Conservation (phyloP, 2,113 vertebrate genomes). For the Damaliscus lunatus region DNA sequence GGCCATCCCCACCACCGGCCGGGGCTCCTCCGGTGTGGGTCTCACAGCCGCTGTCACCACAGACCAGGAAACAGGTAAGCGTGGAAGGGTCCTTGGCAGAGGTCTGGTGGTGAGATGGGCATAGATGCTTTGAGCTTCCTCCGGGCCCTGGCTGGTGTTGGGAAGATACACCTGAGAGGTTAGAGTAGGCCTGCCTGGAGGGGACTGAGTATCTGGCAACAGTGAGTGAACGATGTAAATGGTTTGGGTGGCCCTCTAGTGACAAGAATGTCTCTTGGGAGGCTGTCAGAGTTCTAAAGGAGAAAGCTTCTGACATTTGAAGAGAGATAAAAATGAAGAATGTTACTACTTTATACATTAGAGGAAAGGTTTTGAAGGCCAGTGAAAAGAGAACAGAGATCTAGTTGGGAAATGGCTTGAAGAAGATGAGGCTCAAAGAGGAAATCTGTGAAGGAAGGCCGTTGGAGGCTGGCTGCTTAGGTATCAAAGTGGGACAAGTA, state of each 20-base stretch:
- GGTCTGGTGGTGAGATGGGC: not conserved
- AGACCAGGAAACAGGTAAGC: constrained; percentile 94
- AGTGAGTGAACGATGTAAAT: not conserved
- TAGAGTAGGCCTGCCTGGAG: not conserved
- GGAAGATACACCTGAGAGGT: not conserved
- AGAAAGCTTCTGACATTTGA: not conserved
- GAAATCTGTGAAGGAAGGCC: not conserved
- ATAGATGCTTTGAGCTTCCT: not conserved
- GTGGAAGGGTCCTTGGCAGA: not conserved
- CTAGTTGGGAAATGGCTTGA: not conserved
- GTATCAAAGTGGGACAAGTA: not conserved
- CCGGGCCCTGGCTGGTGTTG: not conserved
- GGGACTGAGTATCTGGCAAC: not conserved
- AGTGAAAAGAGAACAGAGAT: not conserved
- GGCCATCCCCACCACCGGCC: constrained; percentile 94
- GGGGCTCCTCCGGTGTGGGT: constrained; percentile 97
- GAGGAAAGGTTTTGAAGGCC: not conserved
- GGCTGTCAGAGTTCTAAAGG: not conserved
- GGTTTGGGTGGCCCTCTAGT: not conserved
- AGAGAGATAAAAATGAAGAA: not conserved
- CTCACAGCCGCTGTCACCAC: constrained; percentile 96
- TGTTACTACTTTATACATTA: not conserved
- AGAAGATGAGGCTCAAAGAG: not conserved
- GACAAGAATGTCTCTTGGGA: not conserved
- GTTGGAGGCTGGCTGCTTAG: not conserved